Conservation (phyloP, 2,113 vertebrate species). For the Sylvietta virens region DNA sequence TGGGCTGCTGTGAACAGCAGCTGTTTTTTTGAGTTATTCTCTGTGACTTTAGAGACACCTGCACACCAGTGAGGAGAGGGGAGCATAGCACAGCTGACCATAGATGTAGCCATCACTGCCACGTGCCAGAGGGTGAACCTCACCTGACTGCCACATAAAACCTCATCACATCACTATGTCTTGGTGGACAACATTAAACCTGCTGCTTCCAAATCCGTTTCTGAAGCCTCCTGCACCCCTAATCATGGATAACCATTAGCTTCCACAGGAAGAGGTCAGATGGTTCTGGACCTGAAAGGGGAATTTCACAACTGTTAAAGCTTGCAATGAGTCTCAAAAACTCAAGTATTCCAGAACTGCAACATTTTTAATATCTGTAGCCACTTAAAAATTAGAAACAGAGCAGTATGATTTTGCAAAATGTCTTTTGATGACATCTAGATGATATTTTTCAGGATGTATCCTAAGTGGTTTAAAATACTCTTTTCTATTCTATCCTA, state of each 20-base stretch:
- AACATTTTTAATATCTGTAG: background rate
- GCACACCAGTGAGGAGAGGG: background rate
- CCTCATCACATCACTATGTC: background rate
- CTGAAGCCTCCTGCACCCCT: background rate
- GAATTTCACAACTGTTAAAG: background rate
- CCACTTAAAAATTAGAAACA: background rate
- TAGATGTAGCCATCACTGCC: accelerated
- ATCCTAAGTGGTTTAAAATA: background rate
- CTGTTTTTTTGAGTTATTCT: background rate
- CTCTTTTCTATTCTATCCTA: background rate
- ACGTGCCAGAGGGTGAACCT: background rate
- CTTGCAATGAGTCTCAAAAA: background rate
- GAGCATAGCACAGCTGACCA: background rate
- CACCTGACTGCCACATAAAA: background rate
- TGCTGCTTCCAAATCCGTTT: background rate
- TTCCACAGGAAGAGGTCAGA: background rate
- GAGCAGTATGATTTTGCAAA: background rate
- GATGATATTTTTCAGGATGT: background rate
- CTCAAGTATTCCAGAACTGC: background rate
- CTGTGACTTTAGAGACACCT: background rate
- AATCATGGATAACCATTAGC: background rate
- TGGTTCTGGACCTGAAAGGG: background rate
- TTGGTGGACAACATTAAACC: background rate
- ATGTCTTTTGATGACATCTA: background rate
- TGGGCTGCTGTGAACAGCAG: background rate